phyloP scores from a whole-genome alignment of 2,888 invertebrate species.

The Leucoptera coffeella region DNA sequence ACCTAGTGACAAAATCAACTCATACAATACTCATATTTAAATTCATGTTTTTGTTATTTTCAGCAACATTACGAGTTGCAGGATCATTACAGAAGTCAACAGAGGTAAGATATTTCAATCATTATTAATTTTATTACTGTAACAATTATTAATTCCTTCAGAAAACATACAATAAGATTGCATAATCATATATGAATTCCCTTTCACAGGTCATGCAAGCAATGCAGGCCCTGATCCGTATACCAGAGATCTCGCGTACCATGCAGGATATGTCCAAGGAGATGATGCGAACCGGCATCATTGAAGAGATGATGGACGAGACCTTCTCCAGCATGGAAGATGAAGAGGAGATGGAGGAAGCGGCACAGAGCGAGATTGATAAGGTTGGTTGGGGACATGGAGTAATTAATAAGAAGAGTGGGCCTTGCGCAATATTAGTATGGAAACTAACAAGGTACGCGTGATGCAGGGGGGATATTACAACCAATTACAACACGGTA shows the following conservation, averaged over 20 bases:
- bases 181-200: neutral
- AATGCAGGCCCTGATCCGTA: constrained; percentile 86
- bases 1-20: no score
- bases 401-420: no score
- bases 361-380: constrained; percentile 89
- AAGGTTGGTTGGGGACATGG: no score
- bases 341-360: constrained; percentile 93
- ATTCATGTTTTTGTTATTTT: no score
- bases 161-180: neutral
- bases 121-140: no score
- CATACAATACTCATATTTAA: no score
- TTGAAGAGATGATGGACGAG: constrained; percentile 98
- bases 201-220: constrained; percentile 71
- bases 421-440: no score
- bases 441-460: no score
- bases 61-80: constrained; percentile 90
- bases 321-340: constrained; percentile 91
- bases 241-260: constrained; percentile 90
- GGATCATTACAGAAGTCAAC: constrained; percentile 92
- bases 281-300: constrained; percentile 98
- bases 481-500: no score
- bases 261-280: constrained; percentile 98
- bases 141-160: no score
- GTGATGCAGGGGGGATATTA: no score
- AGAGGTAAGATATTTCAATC: constrained; percentile 65